Evolutionary conservation across 2,888 invertebrate species (phyloP), one percentile per base, ranked within the genome.

Genomic region (Xanthostigma xanthostigma): DNA sequence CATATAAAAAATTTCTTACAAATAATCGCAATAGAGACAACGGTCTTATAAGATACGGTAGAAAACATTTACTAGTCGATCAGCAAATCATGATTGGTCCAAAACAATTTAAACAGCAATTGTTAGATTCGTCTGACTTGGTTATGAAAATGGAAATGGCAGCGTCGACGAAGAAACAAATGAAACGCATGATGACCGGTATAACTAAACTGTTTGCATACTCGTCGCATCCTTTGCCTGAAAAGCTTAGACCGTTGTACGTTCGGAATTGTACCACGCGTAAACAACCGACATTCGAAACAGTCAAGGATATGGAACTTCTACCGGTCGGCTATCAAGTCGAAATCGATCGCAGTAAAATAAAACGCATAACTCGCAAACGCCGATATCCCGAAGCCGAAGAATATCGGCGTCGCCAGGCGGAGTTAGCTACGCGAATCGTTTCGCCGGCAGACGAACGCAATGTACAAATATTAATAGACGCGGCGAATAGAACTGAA

Each of bases 61-160:
- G 38, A 34, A 49, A 49, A 34, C 36, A 40, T 9, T 17, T 50
- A 44, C 51, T 49, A 36, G 45, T 55, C 9, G 55, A 55, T 42
- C 40, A 42, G 13, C 37, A 49, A 39, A 53, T 42, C 6, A 42
- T 40, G 13, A 53, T 55, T 8, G 42, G 47, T 38, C 46, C 50
- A 2, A 40, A 39, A 9, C 38, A 47, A 36, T 53, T 54, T 45
- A 54, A 54, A 49, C 9, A 42, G 14, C 54, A 55, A 45, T 41
- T 55, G 8, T 40, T 8, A n/a, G n/a, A 48, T 12, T 49, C 50
- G 4, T 17, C 41, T 9, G 54, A 55, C 48, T 39, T 52, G 11
- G 45, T 50, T 11, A 43, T 12, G 27, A 46, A 12, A 6, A 9
- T 35, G 8, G 45, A 46, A n/a, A 38, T 46, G 12, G 47, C 50